Evolutionary conservation across 1,140 invertebrate species (phyloP), one percentile per base, ranked within the genome.

Genomic region (Monochamus saltuarius): DNA sequence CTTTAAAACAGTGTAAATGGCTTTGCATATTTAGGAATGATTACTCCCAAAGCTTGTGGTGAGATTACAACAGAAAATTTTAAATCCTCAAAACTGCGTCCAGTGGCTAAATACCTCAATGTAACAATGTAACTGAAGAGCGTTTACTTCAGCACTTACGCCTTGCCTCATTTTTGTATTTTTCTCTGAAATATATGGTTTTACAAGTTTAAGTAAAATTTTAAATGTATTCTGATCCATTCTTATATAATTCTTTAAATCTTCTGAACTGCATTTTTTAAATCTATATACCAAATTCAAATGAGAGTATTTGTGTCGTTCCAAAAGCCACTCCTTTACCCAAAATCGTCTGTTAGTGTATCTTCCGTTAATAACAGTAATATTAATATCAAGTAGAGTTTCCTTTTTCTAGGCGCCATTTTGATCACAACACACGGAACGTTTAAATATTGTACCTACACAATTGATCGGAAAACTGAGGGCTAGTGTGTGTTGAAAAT

Each of bases 241-340:
- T 52, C 56, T 52, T 10, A 58, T 43, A 37, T 58, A 58, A 50
- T 58, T 58, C 17, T 50, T 47, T 13, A 58, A 35, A 17, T 58
- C 56, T 9, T 58, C 46, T 50, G 42, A 50, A n/a, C 11, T 35
- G 51, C 19, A 39, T n/a, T 35, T 53, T 53, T 49, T 52, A n/a
- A 61, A 22, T 39, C 45, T 56, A 38, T 38, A 13, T 16, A 56
- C 38, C 19, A 59, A 22, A 42, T 10, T 56, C 57, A 59, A 34
- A 34, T 54, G 57, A n/a, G 57, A 59, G 11, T 39, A 59, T 36
- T 7, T 38, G 36, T 61, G 39, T 45, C 53, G 37, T 56, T 61
- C 6, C 13, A 43, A 11, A 13, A 59, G 40, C 38, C 52, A 61
- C 37, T 61, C 59, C 16, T 57, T 61, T n/a, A 61, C 38, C 52